phyloP scores from a whole-genome alignment of 1,140 invertebrate genomes.

The Drosophila ohnishii region DNA sequence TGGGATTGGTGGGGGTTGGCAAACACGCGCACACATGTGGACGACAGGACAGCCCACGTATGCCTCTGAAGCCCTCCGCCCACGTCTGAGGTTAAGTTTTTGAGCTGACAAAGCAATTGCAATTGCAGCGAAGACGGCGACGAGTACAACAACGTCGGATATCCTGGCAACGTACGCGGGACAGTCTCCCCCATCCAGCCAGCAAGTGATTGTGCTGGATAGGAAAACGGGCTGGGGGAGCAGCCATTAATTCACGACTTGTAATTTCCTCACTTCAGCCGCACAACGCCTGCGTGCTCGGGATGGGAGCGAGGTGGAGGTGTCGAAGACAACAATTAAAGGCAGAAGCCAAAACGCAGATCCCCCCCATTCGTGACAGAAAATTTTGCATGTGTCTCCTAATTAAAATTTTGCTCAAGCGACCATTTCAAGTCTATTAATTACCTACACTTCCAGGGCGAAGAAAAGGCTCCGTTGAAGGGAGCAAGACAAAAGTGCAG shows the following conservation, averaged over 20 bases:
- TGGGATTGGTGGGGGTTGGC: constrained; percentile 17
- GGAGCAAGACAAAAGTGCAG: constrained; percentile 25
- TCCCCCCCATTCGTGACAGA: constrained; percentile 13
- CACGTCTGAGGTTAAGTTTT: constrained; percentile 77
- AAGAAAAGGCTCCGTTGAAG: constrained; percentile 25
- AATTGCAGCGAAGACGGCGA: constrained; percentile 60
- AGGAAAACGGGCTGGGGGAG: not conserved
- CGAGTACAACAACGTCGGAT: constrained; percentile 68
- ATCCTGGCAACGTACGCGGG: constrained; percentile 75
- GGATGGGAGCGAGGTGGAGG: constrained; percentile 19
- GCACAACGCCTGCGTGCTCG: constrained; percentile 26
- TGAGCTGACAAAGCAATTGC: constrained; percentile 80
- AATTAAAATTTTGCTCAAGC: constrained; percentile 77
- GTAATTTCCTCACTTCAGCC: constrained; percentile 81
- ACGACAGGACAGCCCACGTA: constrained; percentile 47
- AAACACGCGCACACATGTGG: constrained; percentile 48
- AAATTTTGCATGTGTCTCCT: constrained; percentile 75
- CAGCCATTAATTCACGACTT: constrained; percentile 80
- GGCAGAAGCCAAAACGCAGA: constrained; percentile 32
- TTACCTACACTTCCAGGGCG: constrained; percentile 59
- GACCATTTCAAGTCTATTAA: constrained; percentile 81
- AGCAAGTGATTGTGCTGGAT: constrained; percentile 12
- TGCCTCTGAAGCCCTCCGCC: constrained; percentile 30
- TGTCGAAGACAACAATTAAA: constrained; percentile 63
- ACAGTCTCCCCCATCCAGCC: constrained; percentile 39